Conservation (phyloP, 1,140 invertebrate genomes). For the Chionoecetes opilio region DNA sequence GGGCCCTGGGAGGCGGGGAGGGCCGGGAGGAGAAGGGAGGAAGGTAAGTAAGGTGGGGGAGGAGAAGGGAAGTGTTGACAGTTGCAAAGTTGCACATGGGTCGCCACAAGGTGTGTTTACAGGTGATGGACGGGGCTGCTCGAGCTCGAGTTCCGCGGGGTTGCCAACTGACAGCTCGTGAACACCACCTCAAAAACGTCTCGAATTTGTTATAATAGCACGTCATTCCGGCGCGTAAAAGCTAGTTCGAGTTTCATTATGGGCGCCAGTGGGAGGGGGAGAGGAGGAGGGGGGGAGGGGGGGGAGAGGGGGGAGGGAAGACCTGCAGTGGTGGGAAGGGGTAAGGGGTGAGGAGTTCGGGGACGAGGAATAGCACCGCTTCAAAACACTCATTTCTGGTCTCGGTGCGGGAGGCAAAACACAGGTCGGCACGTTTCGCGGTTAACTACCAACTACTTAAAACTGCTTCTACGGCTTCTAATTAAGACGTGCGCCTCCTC, state of each 20-base stretch:
- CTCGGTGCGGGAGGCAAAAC: slow-evolving; percentile 5
- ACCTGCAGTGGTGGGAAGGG: neutral
- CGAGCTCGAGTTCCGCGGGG: neutral
- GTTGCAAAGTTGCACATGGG: slow-evolving; percentile 73
- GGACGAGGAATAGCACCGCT: neutral
- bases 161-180: slow-evolving; percentile 41
- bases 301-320: neutral
- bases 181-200: neutral
- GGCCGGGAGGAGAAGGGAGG: neutral
- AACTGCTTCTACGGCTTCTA: slow-evolving; percentile 54
- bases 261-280: neutral
- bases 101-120: slow-evolving; percentile 67
- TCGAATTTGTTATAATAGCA: slow-evolving; percentile 30
- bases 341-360: neutral
- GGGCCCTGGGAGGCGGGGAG: neutral
- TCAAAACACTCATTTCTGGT: slow-evolving; percentile 6
- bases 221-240: neutral
- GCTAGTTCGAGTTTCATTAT: neutral
- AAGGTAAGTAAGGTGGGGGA: neutral
- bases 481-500: slow-evolving; percentile 58
- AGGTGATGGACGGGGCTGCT: slow-evolving; percentile 52
- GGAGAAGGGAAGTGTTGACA: slow-evolving; percentile 45
- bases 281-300: too few species aligned
- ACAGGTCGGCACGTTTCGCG: slow-evolving; percentile 25
- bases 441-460: slow-evolving; percentile 41